Conservation (phyloP, 2,113 vertebrate species). For the Aegithalos caudatus region DNA sequence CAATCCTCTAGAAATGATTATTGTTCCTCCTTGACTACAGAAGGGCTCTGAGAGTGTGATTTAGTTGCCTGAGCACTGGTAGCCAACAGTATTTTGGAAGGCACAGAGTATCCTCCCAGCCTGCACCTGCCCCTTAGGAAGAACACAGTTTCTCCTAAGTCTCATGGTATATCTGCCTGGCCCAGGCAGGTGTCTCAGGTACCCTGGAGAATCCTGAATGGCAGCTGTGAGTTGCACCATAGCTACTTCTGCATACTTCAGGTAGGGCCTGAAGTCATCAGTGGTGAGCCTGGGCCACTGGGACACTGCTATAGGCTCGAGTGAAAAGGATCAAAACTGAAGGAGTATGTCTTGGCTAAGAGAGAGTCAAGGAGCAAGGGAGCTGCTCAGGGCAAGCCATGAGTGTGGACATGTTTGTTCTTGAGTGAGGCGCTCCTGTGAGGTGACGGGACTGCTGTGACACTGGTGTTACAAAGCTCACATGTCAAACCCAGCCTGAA, state of each 20-base stretch:
- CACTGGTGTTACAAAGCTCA: accelerated
- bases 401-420: background rate
- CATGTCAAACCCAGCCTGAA: background rate
- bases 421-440: background rate
- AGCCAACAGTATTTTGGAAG: background rate
- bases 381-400: background rate
- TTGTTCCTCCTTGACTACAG: background rate
- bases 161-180: background rate
- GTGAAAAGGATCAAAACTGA: background rate
- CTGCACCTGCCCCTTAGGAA: background rate
- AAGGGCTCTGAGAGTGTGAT: background rate
- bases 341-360: background rate
- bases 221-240: background rate
- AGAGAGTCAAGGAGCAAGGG: background rate
- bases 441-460: background rate
- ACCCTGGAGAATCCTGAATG: background rate
- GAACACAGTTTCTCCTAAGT: background rate
- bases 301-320: accelerated
- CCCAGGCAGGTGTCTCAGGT: background rate
- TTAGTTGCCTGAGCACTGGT: background rate
- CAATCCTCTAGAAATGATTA: background rate
- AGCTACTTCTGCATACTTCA: background rate
- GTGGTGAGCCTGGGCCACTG: accelerated
- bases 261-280: background rate
- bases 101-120: background rate